Conservation (phyloP, 2,888 invertebrate genomes). For the Eilema caniola region DNA sequence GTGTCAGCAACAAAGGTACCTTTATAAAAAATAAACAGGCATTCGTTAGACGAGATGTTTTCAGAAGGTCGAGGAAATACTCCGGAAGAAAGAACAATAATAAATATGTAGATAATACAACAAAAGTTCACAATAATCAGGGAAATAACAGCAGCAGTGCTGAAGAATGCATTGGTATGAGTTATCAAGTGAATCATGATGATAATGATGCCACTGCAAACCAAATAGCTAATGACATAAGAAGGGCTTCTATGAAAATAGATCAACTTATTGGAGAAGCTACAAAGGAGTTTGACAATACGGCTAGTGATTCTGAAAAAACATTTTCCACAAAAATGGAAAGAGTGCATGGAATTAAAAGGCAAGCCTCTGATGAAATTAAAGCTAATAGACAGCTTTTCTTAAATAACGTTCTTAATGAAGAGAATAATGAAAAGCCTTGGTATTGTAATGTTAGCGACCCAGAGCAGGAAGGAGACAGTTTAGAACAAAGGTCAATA, state of each 20-base stretch:
- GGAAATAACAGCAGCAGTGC: constrained; percentile 79
- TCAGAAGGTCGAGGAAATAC: constrained; percentile 83
- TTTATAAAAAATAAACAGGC: constrained; percentile 88
- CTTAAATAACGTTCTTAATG: constrained; percentile 77
- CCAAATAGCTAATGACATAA: constrained; percentile 86
- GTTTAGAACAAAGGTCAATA: constrained; percentile 71
- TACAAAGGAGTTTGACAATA: constrained; percentile 68
- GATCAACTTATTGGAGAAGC: constrained; percentile 84
- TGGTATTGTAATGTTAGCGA: constrained; percentile 86
- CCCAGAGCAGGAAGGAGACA: constrained; percentile 81
- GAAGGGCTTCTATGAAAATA: constrained; percentile 86
- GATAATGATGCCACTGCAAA: constrained; percentile 86
- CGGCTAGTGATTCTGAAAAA: constrained; percentile 76
- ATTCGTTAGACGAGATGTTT: constrained; percentile 82
- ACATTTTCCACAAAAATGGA: constrained; percentile 87
- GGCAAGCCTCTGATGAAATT: constrained; percentile 81
- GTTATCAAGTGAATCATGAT: constrained; percentile 85
- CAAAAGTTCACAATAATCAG: constrained; percentile 74
- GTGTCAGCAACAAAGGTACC: constrained; percentile 79
- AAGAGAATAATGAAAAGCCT: constrained; percentile 79
- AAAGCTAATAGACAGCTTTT: constrained; percentile 81
- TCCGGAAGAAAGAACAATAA: constrained; percentile 80
- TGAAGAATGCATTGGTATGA: constrained; percentile 81
- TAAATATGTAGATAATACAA: constrained; percentile 70
- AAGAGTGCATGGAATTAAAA: constrained; percentile 86